Evolutionary conservation across 1,140 invertebrate genomes (phyloP), one percentile per base, ranked within the genome.

Genomic region (Drosophila kanapiae): DNA sequence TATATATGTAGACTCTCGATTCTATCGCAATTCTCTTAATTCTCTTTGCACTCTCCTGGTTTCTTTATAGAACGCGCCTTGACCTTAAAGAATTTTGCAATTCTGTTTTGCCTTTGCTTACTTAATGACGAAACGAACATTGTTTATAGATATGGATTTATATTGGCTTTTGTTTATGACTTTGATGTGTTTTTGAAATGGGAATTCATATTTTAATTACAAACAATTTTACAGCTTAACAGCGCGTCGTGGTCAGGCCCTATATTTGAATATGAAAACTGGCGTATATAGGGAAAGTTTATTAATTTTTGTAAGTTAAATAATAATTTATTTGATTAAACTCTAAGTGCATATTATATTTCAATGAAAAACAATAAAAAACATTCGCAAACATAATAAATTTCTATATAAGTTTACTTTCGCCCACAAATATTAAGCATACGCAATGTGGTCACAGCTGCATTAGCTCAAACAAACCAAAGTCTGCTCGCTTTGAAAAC

Each of bases 61-160:
- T 65, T 16, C 31, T n/a, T 37, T 58, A 38, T 65, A 43, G 47
- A 76, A 9, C 29, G 47, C 23, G 58, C 58, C 83, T 82, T 88
- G 84, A 86, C 76, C 84, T 88, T 86, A 83, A 71, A 79, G 51
- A 69, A 53, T 43, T 59, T 53, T 69, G 13, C 49, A 35, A 61
- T 37, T 65, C 59, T 38, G 53, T 33, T 74, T 62, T 75, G 60
- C 31, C 47, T 45, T 61, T 37, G 31, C 27, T 42, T 35, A 33
- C n/a, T 51, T 31, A 3, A 27, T 29, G 29, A 49, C 45, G 42
- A 64, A 59, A 27, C 37, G 9, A 47, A 40, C 27, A 31, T 56
- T 54, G 16, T 65, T 62, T 49, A 18, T 29, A 49, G 16, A 27
- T 51, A 53, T 16, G 23, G 57, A 42, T 42, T 13, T 42, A 40